Evolutionary conservation across 2,797 vertebrate genomes (phyloP), one percentile per base, ranked within the genome.

Genomic region (Lemur catta): DNA sequence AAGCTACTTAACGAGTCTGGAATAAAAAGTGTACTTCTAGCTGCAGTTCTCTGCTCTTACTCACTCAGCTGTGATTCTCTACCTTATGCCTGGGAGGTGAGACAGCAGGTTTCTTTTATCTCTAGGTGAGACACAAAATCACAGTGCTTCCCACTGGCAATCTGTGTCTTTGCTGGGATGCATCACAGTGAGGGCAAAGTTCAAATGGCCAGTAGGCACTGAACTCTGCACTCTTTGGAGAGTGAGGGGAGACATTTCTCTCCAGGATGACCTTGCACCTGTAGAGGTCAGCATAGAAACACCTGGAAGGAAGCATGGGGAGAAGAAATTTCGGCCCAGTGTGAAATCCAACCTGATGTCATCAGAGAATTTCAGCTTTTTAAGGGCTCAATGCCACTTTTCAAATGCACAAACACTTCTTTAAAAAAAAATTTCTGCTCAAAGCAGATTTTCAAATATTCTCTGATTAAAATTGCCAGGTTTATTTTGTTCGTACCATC

Each of bases 401-500:
- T 89, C 74, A 71, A 79, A 96, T 88, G 35, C 33, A 26, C 33
- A 85, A 94, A 89, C 65, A 69, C 76, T 89, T 89, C 61, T 50
- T 28, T 33, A 35, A 46, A 38, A n/a, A 90, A 90, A 63, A 65
- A 72, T 91, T 35, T 15, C 82, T 96, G 28, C 84, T 95, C 50
- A 41, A 91, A 96, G 71, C 84, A 78, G 80, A 90, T 55, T 93
- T 95, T 85, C 33, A 82, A 82, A 89, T 96, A 63, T 80, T 89
- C 79, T 85, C 46, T 96, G 95, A 97, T 97, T 94, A 92, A 96
- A 95, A 97, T 93, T 90, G 46, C 84, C 84, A 96, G 94, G 94
- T 97, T 93, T 84, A 55, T 91, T 95, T 95, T 94, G 84, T 97
- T 94, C 85, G 76, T 95, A 63, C 89, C 96, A 95, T 89, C 94